Conservation (phyloP, 2,797 vertebrate species). For the Melanotaenia parkinsoni region DNA sequence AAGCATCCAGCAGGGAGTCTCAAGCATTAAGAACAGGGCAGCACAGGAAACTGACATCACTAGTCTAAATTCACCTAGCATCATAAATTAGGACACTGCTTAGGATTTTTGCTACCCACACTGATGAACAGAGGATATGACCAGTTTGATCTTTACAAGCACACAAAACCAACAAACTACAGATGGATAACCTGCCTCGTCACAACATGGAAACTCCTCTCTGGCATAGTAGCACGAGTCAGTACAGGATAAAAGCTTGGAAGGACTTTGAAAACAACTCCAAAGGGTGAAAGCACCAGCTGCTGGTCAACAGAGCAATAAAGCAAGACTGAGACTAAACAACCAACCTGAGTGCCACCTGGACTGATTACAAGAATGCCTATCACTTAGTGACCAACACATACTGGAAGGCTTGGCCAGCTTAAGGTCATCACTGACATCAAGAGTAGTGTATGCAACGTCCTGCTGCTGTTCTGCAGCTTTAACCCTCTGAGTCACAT, state of each 20-base stretch:
- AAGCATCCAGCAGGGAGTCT: background rate
- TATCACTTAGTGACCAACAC: background rate
- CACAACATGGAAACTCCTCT: background rate
- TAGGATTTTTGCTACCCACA: background rate
- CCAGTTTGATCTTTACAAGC: background rate
- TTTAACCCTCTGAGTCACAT: background rate
- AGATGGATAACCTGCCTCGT: background rate
- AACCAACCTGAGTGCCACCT: background rate
- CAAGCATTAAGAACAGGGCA: background rate
- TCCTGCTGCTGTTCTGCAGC: background rate
- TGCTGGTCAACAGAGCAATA: background rate
- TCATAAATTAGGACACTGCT: too few relatives aligned
- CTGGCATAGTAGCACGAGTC: background rate
- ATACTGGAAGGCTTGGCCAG: conserved; percentile 3
- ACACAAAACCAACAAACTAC: background rate
- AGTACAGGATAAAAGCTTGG: background rate
- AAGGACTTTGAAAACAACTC: background rate
- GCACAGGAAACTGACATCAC: background rate
- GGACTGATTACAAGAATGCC: background rate
- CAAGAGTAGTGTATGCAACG: background rate
- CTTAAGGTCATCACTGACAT: background rate
- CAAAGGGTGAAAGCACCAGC: background rate
- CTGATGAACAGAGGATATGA: background rate
- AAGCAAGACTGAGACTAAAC: background rate
- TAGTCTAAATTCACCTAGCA: too few relatives aligned